Evolutionary conservation across 1,140 invertebrate species (phyloP).

Genomic region (Elymnias hypermnestra): DNA sequence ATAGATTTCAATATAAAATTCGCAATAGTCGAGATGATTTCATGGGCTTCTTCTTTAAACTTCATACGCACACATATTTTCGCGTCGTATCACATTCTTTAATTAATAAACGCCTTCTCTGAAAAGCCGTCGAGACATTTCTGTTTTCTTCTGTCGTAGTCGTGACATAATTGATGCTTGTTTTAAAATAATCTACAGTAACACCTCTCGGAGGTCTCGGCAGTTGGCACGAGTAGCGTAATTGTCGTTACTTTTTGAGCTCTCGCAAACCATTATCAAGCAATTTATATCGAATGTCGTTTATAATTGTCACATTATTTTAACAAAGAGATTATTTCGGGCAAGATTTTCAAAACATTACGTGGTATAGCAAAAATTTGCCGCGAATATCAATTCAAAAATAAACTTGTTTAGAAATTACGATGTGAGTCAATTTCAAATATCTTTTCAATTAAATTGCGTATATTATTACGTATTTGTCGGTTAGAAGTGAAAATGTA

Average conservation of each 20-base stretch:
- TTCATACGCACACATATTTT: too few species aligned
- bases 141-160: neutral
- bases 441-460: too few species aligned
- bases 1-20: too few species aligned
- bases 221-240: slow-evolving; percentile 12
- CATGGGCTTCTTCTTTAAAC: too few species aligned
- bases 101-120: neutral
- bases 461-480: too few species aligned
- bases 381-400: too few species aligned
- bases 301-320: slow-evolving; percentile 17
- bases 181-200: slow-evolving; percentile 12
- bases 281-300: slow-evolving; percentile 17
- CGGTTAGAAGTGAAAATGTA: too few species aligned
- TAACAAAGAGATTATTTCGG: slow-evolving; percentile 2
- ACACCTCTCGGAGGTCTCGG: slow-evolving; percentile 9
- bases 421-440: too few species aligned
- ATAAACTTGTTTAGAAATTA: too few species aligned
- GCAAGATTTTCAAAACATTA: neutral
- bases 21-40: too few species aligned
- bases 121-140: neutral
- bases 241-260: slow-evolving; percentile 11
- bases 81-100: too few species aligned
- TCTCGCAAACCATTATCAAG: slow-evolving; percentile 11
- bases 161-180: slow-evolving; percentile 8
- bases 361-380: too few species aligned